These are phyloP conservation scores for Rhynchomys soricoides DNA, from an alignment of 2,113 vertebrate species.

Conservation along the genomic window DNA sequence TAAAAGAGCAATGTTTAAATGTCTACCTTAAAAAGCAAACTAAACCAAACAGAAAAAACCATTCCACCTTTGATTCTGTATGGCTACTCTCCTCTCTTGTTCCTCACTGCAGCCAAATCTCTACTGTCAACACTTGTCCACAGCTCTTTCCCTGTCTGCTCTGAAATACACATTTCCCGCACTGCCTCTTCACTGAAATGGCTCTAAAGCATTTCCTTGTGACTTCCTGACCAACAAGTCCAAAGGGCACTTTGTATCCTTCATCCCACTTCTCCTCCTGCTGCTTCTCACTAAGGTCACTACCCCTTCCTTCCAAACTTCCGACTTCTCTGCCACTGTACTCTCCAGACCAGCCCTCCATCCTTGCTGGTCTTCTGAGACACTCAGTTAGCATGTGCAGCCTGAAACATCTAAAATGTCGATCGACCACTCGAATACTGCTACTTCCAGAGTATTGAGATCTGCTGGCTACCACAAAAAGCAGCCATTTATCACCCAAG, in stretches of 20 bases:
- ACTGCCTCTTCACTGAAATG: not conserved
- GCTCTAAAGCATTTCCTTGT: not conserved
- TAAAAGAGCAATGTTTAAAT: not conserved
- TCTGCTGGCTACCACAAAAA: not conserved
- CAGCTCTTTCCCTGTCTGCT: not conserved
- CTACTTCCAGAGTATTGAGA: not conserved
- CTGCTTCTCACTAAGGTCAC: not conserved
- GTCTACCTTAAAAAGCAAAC: conserved; percentile 7
- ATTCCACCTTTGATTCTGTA: not conserved
- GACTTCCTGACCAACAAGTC: conserved; percentile 3
- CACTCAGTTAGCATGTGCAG: not conserved
- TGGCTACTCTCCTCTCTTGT: not conserved
- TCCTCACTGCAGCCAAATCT: not conserved
- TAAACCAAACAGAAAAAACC: not conserved
- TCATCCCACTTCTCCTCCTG: not conserved
- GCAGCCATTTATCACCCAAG: not conserved
- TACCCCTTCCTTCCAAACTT: not conserved
- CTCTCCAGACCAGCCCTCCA: not conserved
- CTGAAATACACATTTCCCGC: not conserved
- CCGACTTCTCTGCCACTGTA: not conserved
- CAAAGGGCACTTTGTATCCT: conserved; percentile 24
- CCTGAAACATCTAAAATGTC: conserved; percentile 34
- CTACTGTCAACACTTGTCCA: not conserved
- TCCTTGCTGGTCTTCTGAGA: conserved; percentile 22
- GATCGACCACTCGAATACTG: not conserved